phyloP scores from a whole-genome alignment of 2,797 vertebrate genomes.

The Morelia viridis region DNA sequence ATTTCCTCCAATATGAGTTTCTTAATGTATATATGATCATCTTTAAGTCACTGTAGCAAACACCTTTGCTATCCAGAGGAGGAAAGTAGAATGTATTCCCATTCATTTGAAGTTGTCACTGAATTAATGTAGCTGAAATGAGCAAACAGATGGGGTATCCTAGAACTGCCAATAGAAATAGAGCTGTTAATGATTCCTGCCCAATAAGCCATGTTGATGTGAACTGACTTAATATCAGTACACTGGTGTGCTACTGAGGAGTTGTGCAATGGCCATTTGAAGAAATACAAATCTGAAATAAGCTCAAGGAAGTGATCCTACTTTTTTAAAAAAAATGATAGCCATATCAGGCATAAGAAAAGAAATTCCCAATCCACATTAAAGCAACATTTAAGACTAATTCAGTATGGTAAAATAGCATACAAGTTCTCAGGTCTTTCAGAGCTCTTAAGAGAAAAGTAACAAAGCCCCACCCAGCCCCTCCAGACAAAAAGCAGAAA shows the following conservation, averaged over 20 bases:
- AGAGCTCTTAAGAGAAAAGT: no score
- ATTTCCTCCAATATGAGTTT: no score
- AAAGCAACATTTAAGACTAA: no score
- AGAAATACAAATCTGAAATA: neutral
- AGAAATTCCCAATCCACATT: no score
- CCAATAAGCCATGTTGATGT: neutral
- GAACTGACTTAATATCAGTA: neutral
- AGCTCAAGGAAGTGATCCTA: neutral
- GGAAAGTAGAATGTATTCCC: no score
- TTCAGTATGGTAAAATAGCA: no score
- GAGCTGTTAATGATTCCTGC: neutral
- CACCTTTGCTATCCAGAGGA: neutral
- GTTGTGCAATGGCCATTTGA: neutral
- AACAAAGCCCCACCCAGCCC: neutral
- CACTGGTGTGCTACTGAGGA: neutral
- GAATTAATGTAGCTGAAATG: neutral
- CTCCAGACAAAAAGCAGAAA: neutral
- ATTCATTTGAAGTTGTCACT: neutral
- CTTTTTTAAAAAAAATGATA: no score
- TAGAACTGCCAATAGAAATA: neutral
- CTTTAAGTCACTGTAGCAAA: no score
- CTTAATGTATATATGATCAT: no score
- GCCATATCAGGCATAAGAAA: no score
- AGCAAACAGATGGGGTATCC: neutral
- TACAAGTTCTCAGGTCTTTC: no score